Conservation (phyloP, 2,113 vertebrate species). For the Bungarus multicinctus region DNA sequence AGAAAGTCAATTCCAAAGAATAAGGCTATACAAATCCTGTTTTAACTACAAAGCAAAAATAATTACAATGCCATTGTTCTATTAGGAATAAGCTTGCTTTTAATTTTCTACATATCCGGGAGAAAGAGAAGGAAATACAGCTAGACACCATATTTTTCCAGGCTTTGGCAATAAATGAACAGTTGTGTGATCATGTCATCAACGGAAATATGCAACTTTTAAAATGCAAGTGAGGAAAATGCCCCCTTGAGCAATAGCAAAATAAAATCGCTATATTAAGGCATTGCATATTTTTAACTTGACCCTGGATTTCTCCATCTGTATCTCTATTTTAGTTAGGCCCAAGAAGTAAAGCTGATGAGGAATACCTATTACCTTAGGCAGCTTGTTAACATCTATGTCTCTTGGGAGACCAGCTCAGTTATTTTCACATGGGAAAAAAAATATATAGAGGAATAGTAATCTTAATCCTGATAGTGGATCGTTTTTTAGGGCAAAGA, state of each 20-base stretch:
- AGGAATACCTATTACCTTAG: slow-evolving; percentile 13
- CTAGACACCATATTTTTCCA: background rate
- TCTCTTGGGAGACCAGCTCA: background rate
- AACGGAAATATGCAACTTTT: slow-evolving; percentile 10
- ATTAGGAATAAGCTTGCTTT: slow-evolving; percentile 1
- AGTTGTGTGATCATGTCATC: background rate
- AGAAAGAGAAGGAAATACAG: background rate
- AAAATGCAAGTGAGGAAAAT: slow-evolving; percentile 1
- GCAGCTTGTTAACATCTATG: background rate
- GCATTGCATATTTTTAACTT: slow-evolving; percentile 30
- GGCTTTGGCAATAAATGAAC: slow-evolving; percentile 25
- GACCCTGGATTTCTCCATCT: slow-evolving; percentile 18
- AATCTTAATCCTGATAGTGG: background rate
- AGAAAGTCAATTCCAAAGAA: slow-evolving; percentile 19
- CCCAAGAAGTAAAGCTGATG: background rate
- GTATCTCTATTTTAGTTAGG: slow-evolving; percentile 5
- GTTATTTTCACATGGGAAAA: slow-evolving; percentile 1
- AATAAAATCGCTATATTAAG: slow-evolving; percentile 32
- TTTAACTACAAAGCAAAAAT: background rate
- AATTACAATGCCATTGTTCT: slow-evolving; percentile 16
- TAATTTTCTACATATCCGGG: background rate
- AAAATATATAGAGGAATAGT: background rate
- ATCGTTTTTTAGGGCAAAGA: slow-evolving; percentile 4
- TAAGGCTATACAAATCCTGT: background rate
- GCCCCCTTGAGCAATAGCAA: slow-evolving; percentile 15